Conservation (phyloP, 2,797 vertebrate genomes). For the Rhynchonycteris naso region DNA sequence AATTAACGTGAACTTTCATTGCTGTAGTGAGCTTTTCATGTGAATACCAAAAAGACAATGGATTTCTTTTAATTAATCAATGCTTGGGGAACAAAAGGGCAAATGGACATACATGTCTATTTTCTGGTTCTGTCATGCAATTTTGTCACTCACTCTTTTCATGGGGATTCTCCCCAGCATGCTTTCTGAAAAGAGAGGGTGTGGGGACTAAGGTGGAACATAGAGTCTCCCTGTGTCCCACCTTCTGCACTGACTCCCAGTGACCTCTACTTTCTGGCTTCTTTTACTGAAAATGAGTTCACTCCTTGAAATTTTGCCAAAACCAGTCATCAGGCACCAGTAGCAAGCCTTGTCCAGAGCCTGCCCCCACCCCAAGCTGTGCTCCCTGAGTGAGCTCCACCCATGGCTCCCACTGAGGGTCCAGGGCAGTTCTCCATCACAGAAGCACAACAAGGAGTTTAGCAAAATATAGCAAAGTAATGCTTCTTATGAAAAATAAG, state of each 20-base stretch:
- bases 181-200: background rate
- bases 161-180: background rate
- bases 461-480: background rate
- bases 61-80: background rate
- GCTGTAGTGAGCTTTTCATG: background rate
- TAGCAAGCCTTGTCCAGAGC: background rate
- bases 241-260: background rate
- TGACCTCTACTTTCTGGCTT: background rate
- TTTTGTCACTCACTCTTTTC: background rate
- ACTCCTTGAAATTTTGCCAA: no score
- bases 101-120: accelerated
- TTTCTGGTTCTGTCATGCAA: background rate
- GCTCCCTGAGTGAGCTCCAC: background rate
- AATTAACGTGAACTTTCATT: background rate
- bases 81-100: background rate
- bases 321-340: background rate
- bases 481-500: background rate
- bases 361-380: background rate
- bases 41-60: background rate
- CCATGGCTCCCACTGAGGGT: accelerated
- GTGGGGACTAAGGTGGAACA: no score
- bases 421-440: background rate
- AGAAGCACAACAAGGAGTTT: background rate
- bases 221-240: accelerated
- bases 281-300: background rate